A percentile compares a stretch with the other conserved stretches of the same genome.
Evolutionary conservation across 1,140 invertebrate genomes (phyloP).

Genomic region (Drosophila bocki): DNA sequence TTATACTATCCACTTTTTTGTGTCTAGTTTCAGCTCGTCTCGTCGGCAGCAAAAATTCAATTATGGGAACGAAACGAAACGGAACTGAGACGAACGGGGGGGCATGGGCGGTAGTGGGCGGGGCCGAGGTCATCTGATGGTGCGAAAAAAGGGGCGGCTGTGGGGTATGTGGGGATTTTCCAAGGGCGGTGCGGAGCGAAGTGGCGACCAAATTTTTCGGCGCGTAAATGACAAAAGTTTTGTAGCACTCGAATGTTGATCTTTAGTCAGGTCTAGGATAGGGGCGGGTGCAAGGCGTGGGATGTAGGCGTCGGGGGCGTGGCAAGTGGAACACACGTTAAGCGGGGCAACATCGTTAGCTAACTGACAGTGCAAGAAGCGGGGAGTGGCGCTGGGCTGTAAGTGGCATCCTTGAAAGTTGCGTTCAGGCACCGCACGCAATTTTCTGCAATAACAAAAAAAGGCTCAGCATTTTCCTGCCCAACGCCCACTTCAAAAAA

Average conservation of each 20-base stretch:
- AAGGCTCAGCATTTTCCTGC: constrained; percentile 24
- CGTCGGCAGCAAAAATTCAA: constrained; percentile 65
- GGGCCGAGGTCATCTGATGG: constrained; percentile 42
- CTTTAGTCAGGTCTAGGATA: constrained; percentile 67
- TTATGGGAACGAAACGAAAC: constrained; percentile 60
- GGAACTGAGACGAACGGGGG: constrained; percentile 17
- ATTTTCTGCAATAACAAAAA: constrained; percentile 65
- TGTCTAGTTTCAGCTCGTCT: constrained; percentile 35
- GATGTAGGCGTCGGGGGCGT: neutral
- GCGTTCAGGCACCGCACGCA: constrained; percentile 69
- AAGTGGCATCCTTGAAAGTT: constrained; percentile 81
- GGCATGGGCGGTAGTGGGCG: constrained; percentile 3
- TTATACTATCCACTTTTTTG: constrained; percentile 20
- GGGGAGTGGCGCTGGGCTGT: constrained; percentile 23
- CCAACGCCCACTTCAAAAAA: constrained; percentile 25
- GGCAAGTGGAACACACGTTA: constrained; percentile 52
- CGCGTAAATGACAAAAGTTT: constrained; percentile 82
- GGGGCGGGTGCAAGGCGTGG: neutral
- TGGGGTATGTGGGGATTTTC: neutral
- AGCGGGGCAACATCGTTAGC: constrained; percentile 74
- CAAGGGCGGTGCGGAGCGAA: constrained; percentile 15
- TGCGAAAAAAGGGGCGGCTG: constrained; percentile 5
- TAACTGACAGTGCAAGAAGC: constrained; percentile 38
- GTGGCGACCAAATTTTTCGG: constrained; percentile 53
- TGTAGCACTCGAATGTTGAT: constrained; percentile 73